Percentiles rank a stretch among this genome's conserved stretches.
Conservation (phyloP, 2,888 invertebrate genomes). For the Alviniconcha strummeri region DNA sequence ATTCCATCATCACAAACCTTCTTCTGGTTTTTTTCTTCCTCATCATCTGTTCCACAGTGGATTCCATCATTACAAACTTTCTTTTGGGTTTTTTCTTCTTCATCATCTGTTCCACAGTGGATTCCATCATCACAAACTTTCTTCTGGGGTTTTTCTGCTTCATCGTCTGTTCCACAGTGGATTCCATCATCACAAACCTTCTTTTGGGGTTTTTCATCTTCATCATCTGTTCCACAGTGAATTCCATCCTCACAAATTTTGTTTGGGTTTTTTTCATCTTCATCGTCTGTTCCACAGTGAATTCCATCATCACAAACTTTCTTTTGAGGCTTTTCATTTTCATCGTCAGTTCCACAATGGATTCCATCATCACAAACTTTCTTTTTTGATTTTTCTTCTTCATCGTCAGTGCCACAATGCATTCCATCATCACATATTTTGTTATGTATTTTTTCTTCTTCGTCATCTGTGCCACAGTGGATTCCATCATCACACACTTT, state of each 20-base stretch:
- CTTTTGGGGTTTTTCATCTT: conserved; percentile 36
- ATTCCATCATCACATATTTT: conserved; percentile 42
- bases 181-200: conserved; percentile 40
- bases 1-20: conserved; percentile 44
- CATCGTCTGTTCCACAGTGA: conserved; percentile 52
- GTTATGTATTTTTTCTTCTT: conserved; percentile 32
- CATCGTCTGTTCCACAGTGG: conserved; percentile 44
- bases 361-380: conserved; percentile 45
- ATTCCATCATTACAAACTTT: conserved; percentile 46
- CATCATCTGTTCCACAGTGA: conserved; percentile 51
- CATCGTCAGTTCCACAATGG: conserved; percentile 47
- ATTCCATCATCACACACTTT: conserved; percentile 42
- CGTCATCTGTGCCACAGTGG: conserved; percentile 43
- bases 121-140: conserved; percentile 50
- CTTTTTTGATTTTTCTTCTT: conserved; percentile 31
- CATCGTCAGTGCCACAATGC: conserved; percentile 41
- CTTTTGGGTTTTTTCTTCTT: conserved; percentile 33
- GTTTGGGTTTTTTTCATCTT: conserved; percentile 38
- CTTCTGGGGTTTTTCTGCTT: conserved; percentile 36
- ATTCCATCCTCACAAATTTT: conserved; percentile 46
- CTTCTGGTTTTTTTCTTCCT: conserved; percentile 34
- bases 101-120: conserved; percentile 51
- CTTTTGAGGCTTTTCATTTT: conserved; percentile 32
- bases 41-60: conserved; percentile 46
- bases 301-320: conserved; percentile 48